Conservation (phyloP, 2,888 invertebrate genomes). For the Notocelia uddmanniana region DNA sequence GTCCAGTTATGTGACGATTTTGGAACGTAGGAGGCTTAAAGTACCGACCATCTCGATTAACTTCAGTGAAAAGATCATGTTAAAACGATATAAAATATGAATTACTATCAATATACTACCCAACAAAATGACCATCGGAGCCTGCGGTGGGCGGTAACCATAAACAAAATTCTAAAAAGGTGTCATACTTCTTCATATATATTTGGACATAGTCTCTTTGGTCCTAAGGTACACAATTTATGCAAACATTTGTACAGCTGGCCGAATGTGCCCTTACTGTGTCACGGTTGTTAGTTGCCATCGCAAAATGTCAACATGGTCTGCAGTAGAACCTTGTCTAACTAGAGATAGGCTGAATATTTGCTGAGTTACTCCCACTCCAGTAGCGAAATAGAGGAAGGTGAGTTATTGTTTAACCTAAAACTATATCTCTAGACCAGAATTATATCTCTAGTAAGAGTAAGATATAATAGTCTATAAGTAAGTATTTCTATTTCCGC, state of each 20-base stretch:
- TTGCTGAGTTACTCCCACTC: too few species aligned
- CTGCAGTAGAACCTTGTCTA: slow-evolving; percentile 26
- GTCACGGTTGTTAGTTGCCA: slow-evolving; percentile 29
- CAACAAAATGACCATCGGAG: slow-evolving; percentile 17
- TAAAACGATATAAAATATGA: slow-evolving; percentile 13
- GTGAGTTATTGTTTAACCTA: too few species aligned
- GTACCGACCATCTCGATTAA: not conserved
- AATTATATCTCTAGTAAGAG: too few species aligned
- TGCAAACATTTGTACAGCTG: slow-evolving; percentile 36
- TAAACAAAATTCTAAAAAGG: slow-evolving; percentile 11
- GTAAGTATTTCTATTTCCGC: too few species aligned
- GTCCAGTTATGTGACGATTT: not conserved
- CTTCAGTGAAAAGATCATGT: too few species aligned
- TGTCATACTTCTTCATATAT: not conserved
- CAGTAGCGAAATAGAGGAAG: too few species aligned
- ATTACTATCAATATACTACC: too few species aligned
- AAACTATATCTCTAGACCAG: too few species aligned
- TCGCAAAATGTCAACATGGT: slow-evolving; percentile 40
- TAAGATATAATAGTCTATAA: too few species aligned
- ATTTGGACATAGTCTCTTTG: not conserved
- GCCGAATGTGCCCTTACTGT: slow-evolving; percentile 39
- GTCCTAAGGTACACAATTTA: not conserved
- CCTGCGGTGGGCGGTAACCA: slow-evolving; percentile 18
- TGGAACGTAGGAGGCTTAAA: slow-evolving; percentile 3
- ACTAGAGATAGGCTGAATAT: not conserved